Evolutionary conservation across 1,140 invertebrate genomes (phyloP).

Genomic region (Oedothorax gibbosus): DNA sequence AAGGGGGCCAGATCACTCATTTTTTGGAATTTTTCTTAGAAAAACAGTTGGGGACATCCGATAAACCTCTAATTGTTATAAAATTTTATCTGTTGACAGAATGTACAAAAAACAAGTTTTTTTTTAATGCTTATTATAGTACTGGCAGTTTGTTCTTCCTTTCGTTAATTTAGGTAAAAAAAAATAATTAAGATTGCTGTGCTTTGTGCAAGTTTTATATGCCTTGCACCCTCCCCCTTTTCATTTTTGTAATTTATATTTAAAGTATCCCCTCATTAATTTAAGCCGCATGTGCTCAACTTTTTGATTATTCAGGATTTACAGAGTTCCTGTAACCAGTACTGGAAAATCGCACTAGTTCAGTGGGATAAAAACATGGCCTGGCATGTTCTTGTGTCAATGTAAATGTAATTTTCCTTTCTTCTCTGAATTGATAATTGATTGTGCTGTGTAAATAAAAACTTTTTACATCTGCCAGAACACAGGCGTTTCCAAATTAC

Average conservation of each 20-base stretch:
- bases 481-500: slow-evolving; percentile 31
- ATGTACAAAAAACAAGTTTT: slow-evolving; percentile 27
- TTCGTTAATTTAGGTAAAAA: slow-evolving; percentile 13
- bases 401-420: slow-evolving; percentile 57
- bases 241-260: not conserved
- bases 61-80: slow-evolving; percentile 26
- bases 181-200: not conserved
- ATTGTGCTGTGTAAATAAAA: slow-evolving; percentile 61
- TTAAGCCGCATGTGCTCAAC: slow-evolving; percentile 46
- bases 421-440: slow-evolving; percentile 42
- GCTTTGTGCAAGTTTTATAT: slow-evolving; percentile 17
- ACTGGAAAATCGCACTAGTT: slow-evolving; percentile 51
- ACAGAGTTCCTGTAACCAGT: slow-evolving; percentile 53
- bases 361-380: slow-evolving; percentile 54
- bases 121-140: slow-evolving; percentile 52
- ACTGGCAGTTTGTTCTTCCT: slow-evolving; percentile 44
- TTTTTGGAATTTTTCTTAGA: slow-evolving; percentile 34
- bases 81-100: slow-evolving; percentile 31
- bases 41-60: slow-evolving; percentile 16
- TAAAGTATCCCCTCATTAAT: not conserved
- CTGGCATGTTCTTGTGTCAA: slow-evolving; percentile 58
- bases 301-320: slow-evolving; percentile 36
- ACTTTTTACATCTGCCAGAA: slow-evolving; percentile 61
- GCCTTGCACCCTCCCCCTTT: slow-evolving; percentile 42
- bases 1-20: slow-evolving; percentile 43